phyloP scores from a whole-genome alignment of 2,113 vertebrate species.

The rat (Rattus norvegicus) region DNA sequence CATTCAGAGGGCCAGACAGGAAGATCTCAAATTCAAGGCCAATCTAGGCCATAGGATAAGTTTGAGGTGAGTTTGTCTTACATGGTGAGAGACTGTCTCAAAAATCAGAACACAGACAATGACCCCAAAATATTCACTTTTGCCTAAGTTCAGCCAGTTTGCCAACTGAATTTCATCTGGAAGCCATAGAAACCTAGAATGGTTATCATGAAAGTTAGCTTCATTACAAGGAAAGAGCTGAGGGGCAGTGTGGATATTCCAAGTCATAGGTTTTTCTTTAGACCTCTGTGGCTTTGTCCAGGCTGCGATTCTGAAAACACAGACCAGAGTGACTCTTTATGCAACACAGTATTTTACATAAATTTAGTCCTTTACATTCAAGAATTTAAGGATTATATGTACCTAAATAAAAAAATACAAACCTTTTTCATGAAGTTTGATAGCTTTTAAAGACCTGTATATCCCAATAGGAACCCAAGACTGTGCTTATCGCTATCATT shows the following conservation, averaged over 20 bases:
- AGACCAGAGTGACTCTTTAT: not conserved
- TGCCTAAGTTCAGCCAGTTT: not conserved
- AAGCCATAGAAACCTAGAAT: not conserved
- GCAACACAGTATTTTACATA: not conserved
- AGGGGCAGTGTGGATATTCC: not conserved
- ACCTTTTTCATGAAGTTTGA: not conserved
- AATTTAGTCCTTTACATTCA: not conserved
- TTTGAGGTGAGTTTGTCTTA: not conserved
- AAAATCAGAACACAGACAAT: not conserved
- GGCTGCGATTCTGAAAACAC: not conserved
- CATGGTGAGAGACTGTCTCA: not conserved
- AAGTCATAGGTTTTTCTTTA: not conserved
- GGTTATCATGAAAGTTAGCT: not conserved
- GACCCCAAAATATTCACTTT: not conserved
- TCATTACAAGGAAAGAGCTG: not conserved
- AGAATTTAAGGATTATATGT: slow-evolving; percentile 5
- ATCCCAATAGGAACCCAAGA: not conserved
- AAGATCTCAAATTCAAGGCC: not conserved
- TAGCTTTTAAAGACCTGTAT: not conserved
- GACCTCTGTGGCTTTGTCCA: not conserved
- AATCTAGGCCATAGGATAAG: not conserved
- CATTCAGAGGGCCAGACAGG: too few relatives aligned
- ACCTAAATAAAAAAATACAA: not conserved
- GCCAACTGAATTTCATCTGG: not conserved
- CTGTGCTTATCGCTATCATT: not conserved